Conservation (phyloP, 2,113 vertebrate genomes). For the Ictalurus punctatus region DNA sequence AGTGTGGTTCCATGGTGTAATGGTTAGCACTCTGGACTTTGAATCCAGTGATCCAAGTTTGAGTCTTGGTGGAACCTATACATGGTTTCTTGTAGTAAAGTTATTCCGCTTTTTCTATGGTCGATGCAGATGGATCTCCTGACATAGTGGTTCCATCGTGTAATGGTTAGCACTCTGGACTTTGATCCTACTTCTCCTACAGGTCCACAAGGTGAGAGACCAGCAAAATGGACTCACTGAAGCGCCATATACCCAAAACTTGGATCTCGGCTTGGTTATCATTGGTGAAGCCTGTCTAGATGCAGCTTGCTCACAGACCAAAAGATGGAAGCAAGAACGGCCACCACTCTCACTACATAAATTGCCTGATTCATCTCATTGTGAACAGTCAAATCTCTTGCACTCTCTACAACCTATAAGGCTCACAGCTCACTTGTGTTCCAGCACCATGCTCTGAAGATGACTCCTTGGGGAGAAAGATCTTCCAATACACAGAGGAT, state of each 20-base stretch:
- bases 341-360: neutral
- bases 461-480: too few relatives aligned
- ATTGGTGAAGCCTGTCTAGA: conserved; percentile 13
- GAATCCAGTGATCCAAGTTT: conserved; percentile 93
- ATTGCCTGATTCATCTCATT: neutral
- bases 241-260: neutral
- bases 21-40: conserved; percentile 94
- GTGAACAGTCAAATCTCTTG: neutral
- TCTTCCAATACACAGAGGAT: too few relatives aligned
- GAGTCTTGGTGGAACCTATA: conserved; percentile 73
- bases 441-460: neutral
- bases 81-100: too few relatives aligned
- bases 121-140: too few relatives aligned
- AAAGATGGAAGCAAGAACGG: neutral
- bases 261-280: conserved; percentile 26
- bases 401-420: too few relatives aligned
- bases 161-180: conserved; percentile 93
- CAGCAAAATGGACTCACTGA: conserved; percentile 21
- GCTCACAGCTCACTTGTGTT: too few relatives aligned
- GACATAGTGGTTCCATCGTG: conserved; percentile 42
- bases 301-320: neutral
- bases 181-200: conserved; percentile 38
- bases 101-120: too few relatives aligned
- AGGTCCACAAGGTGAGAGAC: conserved; percentile 16
- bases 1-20: conserved; percentile 66